phyloP scores from a whole-genome alignment of 2,797 vertebrate species.

The Arrhamphus sclerolepis region DNA sequence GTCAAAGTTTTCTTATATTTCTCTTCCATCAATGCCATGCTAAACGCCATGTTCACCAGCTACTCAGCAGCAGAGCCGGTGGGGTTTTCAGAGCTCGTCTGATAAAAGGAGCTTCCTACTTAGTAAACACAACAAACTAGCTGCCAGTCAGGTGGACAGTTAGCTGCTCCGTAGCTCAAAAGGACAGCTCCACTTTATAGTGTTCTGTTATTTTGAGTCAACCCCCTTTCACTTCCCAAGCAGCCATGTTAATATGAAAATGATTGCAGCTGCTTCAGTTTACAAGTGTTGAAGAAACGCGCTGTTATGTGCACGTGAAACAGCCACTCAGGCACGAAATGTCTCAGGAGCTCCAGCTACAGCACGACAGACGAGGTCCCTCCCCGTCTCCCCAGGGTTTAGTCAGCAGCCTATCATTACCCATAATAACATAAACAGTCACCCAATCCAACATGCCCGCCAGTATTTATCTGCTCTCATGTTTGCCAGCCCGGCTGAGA shows the following conservation, averaged over 20 bases:
- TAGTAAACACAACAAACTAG: no score
- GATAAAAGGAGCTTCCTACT: no score
- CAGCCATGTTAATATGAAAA: background rate
- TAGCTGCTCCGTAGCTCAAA: no score
- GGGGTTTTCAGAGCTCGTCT: no score
- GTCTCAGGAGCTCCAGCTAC: constrained; percentile 11
- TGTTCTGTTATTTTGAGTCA: background rate
- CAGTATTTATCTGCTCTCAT: constrained; percentile 24
- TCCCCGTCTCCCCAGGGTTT: constrained; percentile 56
- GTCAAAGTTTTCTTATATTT: no score
- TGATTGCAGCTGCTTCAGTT: background rate
- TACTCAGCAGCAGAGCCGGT: no score
- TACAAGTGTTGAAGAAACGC: background rate
- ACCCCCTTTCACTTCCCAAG: background rate
- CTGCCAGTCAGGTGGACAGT: background rate
- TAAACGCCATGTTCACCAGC: no score
- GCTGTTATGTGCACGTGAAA: constrained; percentile 8
- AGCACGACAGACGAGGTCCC: constrained; percentile 45
- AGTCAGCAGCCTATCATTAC: constrained; percentile 62
- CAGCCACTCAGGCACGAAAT: constrained; percentile 3
- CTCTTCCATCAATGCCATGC: no score
- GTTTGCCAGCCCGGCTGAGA: constrained; percentile 39
- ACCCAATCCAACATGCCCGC: constrained; percentile 24
- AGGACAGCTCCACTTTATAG: background rate
- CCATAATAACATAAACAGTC: constrained; percentile 68